Conservation (phyloP, 2,888 invertebrate genomes). For the Tetragnatha montana region DNA sequence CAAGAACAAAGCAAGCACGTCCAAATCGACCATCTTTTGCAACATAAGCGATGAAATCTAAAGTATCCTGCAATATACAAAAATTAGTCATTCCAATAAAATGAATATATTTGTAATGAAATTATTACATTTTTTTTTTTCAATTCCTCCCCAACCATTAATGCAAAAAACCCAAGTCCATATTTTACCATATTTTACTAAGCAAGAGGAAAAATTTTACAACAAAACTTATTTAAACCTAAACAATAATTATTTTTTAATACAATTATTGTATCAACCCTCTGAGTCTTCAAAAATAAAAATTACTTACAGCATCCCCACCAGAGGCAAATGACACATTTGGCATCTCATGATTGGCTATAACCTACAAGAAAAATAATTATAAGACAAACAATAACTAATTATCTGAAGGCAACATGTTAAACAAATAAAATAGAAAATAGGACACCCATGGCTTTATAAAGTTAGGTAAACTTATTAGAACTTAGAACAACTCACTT, state of each 20-base stretch:
- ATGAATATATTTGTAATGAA: neutral
- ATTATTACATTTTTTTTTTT: no score
- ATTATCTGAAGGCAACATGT: no score
- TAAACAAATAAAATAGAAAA: no score
- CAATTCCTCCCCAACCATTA: no score
- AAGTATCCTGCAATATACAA: constrained; percentile 83
- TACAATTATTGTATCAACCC: no score
- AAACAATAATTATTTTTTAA: no score
- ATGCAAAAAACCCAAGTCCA: neutral
- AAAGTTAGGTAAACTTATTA: no score
- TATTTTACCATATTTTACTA: no score
- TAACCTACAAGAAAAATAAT: constrained; percentile 78
- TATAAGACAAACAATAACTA: neutral
- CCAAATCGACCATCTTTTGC: constrained; percentile 93
- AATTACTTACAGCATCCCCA: constrained; percentile 76
- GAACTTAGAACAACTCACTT: no score
- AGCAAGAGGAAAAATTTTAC: neutral
- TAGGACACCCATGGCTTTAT: no score
- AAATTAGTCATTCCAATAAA: neutral
- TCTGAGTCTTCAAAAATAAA: neutral
- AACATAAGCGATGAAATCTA: constrained; percentile 98
- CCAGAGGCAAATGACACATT: constrained; percentile 98
- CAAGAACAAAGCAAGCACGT: constrained; percentile 95
- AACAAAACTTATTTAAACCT: no score
- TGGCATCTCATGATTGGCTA: constrained; percentile 96